phyloP scores from a whole-genome alignment of 2,888 invertebrate genomes.

The Perdita meconis region DNA sequence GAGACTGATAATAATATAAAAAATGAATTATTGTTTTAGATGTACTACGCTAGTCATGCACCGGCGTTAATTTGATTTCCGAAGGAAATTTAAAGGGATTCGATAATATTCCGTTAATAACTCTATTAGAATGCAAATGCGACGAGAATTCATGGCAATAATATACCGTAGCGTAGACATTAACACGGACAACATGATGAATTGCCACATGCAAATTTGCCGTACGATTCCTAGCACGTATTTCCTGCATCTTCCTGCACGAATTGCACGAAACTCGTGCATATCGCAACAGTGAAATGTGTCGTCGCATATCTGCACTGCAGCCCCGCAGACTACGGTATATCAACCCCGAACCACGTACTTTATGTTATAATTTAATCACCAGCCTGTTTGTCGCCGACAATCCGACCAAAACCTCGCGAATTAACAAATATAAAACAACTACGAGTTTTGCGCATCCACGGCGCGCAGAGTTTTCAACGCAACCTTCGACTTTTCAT shows the following conservation, averaged over 20 bases:
- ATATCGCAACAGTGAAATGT: conserved; percentile 7
- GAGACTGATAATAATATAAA: too few relatives aligned
- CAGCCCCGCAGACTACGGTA: not conserved
- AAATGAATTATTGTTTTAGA: too few relatives aligned
- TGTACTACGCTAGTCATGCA: too few relatives aligned
- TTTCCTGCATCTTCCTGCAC: conserved; percentile 17
- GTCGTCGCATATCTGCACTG: not conserved
- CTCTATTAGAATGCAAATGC: not conserved
- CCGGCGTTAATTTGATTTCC: too few relatives aligned
- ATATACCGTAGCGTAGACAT: not conserved
- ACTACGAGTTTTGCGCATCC: not conserved
- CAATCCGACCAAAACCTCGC: too few relatives aligned
- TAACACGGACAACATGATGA: not conserved
- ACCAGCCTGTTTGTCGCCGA: not conserved
- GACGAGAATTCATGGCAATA: not conserved
- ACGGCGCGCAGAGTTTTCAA: not conserved
- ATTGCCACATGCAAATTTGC: conserved; percentile 17
- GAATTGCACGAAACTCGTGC: conserved; percentile 11
- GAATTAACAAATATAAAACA: not conserved
- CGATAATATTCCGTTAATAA: not conserved
- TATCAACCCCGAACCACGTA: not conserved
- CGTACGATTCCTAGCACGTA: conserved; percentile 33
- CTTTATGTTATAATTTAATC: not conserved
- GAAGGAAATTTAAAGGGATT: not conserved
- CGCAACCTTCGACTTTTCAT: too few relatives aligned